These are phyloP conservation scores for Brachionus rubens DNA, from an alignment of 1,140 invertebrate species.

Conservation along the genomic window DNA sequence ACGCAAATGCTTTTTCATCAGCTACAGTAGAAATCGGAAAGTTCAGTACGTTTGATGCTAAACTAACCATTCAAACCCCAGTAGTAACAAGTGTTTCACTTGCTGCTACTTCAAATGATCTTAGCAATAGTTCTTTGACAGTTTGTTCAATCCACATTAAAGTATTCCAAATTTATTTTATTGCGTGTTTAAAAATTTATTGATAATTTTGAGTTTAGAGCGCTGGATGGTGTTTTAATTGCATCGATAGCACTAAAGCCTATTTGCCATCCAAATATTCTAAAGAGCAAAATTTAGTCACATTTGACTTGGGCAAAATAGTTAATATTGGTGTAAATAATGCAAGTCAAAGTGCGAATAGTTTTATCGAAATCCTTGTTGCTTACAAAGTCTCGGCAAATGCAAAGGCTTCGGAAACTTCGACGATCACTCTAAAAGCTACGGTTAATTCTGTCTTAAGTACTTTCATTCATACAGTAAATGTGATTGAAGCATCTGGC, in stretches of 20 bases:
- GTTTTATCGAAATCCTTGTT: conserved; percentile 7
- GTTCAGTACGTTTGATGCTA: not conserved
- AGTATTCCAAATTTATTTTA: too few relatives aligned
- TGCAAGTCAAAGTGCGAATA: not conserved
- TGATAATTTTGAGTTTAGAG: not conserved
- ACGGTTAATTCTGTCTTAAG: not conserved
- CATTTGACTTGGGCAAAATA: conserved; percentile 2
- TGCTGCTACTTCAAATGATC: not conserved
- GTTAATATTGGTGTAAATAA: conserved; percentile 12
- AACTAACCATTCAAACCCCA: not conserved
- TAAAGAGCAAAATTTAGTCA: conserved; percentile 8
- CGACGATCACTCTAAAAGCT: not conserved
- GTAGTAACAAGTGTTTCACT: not conserved
- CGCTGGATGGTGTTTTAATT: not conserved
- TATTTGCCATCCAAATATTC: not conserved
- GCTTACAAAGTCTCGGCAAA: conserved; percentile 2
- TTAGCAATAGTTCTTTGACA: not conserved
- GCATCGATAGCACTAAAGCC: conserved; percentile 38
- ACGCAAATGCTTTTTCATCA: not conserved
- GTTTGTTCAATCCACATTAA: conserved; percentile 13
- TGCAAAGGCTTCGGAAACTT: not conserved
- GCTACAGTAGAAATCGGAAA: conserved; percentile 15
- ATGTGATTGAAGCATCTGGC: not conserved
- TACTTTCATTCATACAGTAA: not conserved
- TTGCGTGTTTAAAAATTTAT: too few relatives aligned